Percentiles rank a stretch among this genome's conserved stretches.
These are phyloP conservation scores for Cinara cedri DNA, from an alignment of 2,888 invertebrate species.

Conservation along the genomic window DNA sequence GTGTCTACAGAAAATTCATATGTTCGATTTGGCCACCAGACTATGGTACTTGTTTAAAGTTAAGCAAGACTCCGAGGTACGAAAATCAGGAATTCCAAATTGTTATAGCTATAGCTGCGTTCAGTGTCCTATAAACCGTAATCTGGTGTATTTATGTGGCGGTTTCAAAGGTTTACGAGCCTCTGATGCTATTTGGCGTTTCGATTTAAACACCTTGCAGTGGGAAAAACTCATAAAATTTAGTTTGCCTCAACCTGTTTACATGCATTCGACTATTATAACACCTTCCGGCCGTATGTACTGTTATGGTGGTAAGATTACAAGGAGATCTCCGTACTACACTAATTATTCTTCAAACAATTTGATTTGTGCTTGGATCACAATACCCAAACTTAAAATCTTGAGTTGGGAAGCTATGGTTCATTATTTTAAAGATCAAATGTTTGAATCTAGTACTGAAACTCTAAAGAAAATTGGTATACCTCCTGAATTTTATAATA, in stretches of 20 bases:
- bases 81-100: slow-evolving; percentile 67
- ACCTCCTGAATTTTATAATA: slow-evolving; percentile 66
- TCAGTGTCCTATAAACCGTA: slow-evolving; percentile 69
- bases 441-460: slow-evolving; percentile 65
- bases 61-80: slow-evolving; percentile 28
- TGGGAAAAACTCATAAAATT: slow-evolving; percentile 78
- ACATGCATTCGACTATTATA: slow-evolving; percentile 85
- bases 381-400: slow-evolving; percentile 84
- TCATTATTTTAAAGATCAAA: slow-evolving; percentile 71
- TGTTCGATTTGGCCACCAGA: slow-evolving; percentile 74
- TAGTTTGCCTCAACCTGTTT: slow-evolving; percentile 75
- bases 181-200: slow-evolving; percentile 83
- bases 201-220: slow-evolving; percentile 74
- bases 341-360: slow-evolving; percentile 71
- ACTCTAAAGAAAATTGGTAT: slow-evolving; percentile 72
- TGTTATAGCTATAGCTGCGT: slow-evolving; percentile 80
- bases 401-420: slow-evolving; percentile 86
- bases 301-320: slow-evolving; percentile 79
- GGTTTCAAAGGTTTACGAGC: slow-evolving; percentile 74
- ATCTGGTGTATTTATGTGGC: slow-evolving; percentile 76
- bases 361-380: slow-evolving; percentile 83
- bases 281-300: slow-evolving; percentile 75
- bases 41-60: slow-evolving; percentile 68
- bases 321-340: slow-evolving; percentile 62
- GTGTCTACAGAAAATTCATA: slow-evolving; percentile 73